These are phyloP conservation scores for Silurus glanis DNA, from an alignment of 2,113 vertebrate genomes.

Conservation along the genomic window DNA sequence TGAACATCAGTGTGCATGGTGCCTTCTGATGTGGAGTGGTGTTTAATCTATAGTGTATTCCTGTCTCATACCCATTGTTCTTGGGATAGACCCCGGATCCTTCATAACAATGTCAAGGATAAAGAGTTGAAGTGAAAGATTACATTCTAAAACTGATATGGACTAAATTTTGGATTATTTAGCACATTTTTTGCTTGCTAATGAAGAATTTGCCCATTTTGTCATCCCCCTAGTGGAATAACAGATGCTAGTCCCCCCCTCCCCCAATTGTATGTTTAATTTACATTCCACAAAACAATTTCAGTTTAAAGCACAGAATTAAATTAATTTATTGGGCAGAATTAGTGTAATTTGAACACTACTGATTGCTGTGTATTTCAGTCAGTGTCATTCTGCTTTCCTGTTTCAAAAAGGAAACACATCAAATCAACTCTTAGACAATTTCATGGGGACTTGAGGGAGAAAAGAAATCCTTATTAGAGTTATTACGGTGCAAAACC, in stretches of 20 bases:
- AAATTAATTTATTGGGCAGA: neutral
- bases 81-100: neutral
- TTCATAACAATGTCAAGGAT: neutral
- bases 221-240: neutral
- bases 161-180: neutral
- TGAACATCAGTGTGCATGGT: neutral
- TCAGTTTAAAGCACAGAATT: neutral
- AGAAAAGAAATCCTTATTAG: slow-evolving; percentile 64
- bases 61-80: neutral
- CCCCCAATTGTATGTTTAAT: neutral
- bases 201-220: neutral
- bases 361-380: neutral
- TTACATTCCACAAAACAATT: no score
- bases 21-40: neutral
- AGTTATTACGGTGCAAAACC: slow-evolving; percentile 65
- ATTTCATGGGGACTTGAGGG: neutral
- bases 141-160: neutral
- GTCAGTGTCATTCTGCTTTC: neutral
- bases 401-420: neutral
- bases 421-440: neutral
- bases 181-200: neutral
- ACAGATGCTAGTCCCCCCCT: neutral
- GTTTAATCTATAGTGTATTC: neutral
- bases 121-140: neutral
- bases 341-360: neutral